phyloP scores from a whole-genome alignment of 2,797 vertebrate species.

The Crax fasciolata region DNA sequence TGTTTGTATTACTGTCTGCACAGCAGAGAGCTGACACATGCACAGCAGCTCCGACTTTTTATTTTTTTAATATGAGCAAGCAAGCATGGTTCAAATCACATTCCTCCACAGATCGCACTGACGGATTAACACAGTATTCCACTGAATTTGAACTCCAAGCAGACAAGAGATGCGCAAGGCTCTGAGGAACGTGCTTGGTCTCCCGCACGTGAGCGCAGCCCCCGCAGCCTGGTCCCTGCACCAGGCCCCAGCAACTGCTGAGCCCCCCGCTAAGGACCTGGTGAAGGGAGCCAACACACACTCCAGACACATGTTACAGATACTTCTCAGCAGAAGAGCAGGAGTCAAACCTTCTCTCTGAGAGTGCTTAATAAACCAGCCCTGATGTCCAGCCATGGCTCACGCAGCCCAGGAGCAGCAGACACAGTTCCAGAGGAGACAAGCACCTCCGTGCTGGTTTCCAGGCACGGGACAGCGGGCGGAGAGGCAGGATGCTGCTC shows the following conservation, averaged over 20 bases:
- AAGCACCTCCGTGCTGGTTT: background rate
- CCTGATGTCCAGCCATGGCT: background rate
- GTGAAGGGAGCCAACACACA: background rate
- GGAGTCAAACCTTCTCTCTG: background rate
- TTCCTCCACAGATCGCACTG: background rate
- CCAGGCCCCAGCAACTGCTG: background rate
- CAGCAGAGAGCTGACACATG: background rate
- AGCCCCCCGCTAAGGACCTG: background rate
- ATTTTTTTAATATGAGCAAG: conserved; percentile 7
- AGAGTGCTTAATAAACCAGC: background rate
- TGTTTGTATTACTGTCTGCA: background rate
- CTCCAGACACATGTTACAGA: background rate
- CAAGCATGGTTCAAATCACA: background rate
- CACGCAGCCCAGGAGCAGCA: background rate
- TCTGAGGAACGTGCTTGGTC: background rate
- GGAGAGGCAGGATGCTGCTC: background rate
- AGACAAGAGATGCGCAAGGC: background rate
- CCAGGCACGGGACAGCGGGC: background rate
- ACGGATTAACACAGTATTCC: background rate
- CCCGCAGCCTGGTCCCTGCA: background rate
- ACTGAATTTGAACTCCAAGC: background rate
- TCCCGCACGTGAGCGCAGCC: background rate
- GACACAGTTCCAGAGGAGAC: background rate
- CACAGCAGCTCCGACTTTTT: background rate
- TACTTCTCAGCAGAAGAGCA: background rate